Percentiles rank a stretch among this genome's conserved stretches.
phyloP scores from a whole-genome alignment of 2,888 invertebrate genomes.

The Laothoe populi region DNA sequence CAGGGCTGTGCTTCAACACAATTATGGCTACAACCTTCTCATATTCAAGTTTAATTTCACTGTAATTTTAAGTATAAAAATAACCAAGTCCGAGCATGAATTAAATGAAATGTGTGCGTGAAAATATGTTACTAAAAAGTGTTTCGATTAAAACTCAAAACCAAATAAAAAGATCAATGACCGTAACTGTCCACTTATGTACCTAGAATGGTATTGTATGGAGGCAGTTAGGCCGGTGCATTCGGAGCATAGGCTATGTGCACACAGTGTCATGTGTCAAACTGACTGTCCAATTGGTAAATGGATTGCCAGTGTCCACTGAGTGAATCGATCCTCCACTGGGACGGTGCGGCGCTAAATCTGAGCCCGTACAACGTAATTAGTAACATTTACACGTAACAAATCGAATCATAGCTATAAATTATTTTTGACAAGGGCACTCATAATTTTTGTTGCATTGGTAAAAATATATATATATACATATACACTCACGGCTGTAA shows the following conservation, averaged over 20 bases:
- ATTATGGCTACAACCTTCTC: not conserved
- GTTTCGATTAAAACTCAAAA: no score
- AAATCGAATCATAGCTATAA: conserved; percentile 25
- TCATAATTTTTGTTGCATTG: not conserved
- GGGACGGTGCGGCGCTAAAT: conserved; percentile 56
- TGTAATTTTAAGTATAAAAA: no score
- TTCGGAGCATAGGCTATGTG: conserved; percentile 41
- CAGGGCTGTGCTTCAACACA: no score
- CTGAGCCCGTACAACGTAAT: conserved; percentile 50
- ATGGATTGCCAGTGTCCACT: conserved; percentile 61
- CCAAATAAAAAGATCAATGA: not conserved
- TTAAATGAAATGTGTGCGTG: no score
- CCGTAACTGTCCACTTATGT: not conserved
- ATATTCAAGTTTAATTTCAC: not conserved
- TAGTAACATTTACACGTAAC: conserved; percentile 30
- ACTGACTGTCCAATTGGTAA: conserved; percentile 63
- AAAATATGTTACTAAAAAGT: no score
- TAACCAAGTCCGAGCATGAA: no score
- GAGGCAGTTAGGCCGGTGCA: conserved; percentile 31
- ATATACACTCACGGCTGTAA: no score
- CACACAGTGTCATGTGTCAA: conserved; percentile 60
- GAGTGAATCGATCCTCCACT: conserved; percentile 51
- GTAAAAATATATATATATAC: no score
- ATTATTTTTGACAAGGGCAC: conserved; percentile 26
- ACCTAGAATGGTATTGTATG: not conserved